Percentiles rank a stretch among this genome's conserved stretches.
These are phyloP conservation scores for Sebastiscus albofasciatus DNA, from an alignment of 2,797 vertebrate genomes.

Conservation along the genomic window DNA sequence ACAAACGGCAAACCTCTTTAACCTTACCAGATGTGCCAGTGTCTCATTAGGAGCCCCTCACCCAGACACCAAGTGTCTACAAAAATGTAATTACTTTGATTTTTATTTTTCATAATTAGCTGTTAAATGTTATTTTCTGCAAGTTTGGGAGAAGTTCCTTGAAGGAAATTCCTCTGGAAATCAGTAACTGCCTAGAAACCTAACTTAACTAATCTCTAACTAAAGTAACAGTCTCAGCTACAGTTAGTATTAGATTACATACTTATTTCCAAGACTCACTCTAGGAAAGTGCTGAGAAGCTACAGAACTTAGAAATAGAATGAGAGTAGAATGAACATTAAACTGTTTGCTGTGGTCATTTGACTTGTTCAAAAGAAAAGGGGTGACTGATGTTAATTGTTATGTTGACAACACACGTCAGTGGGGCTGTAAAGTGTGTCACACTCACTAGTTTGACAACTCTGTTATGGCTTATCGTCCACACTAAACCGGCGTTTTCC, in stretches of 20 bases:
- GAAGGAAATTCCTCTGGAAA: not conserved
- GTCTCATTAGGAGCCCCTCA: not conserved
- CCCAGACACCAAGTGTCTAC: not conserved
- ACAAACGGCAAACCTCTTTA: not conserved
- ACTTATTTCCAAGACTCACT: not conserved
- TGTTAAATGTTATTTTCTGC: not conserved
- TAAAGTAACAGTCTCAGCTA: not conserved
- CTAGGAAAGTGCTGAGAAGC: not conserved
- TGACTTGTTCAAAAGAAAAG: too few species aligned
- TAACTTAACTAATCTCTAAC: not conserved
- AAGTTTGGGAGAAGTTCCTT: not conserved
- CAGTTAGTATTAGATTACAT: not conserved
- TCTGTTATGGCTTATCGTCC: too few species aligned
- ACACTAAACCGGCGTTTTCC: too few species aligned
- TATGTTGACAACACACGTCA: too few species aligned
- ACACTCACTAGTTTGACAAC: too few species aligned
- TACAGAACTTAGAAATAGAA: too few species aligned
- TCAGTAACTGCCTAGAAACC: not conserved
- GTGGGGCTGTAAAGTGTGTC: too few species aligned
- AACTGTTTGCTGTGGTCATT: too few species aligned
- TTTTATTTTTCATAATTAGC: not conserved
- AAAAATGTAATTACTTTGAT: not conserved
- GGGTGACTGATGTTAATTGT: too few species aligned
- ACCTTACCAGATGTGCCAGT: not conserved
- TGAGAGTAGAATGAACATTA: too few species aligned